Base-by-base conservation (phyloP, 2,113 vertebrate species). In the Passer domesticus region DNA sequence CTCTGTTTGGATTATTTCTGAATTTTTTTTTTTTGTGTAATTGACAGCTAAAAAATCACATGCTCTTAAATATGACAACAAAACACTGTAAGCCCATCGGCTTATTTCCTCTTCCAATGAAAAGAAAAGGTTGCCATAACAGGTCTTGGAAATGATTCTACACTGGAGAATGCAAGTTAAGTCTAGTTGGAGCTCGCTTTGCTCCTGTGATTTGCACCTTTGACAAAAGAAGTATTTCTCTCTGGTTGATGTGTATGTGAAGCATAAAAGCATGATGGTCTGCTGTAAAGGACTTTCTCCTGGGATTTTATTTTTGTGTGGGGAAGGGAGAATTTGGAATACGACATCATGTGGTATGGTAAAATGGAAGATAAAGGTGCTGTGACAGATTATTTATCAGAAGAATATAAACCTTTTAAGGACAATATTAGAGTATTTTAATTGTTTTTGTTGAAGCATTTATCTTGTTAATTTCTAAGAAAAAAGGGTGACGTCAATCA, bases 371-470 rank as follows among this genome's bases (percentile, higher is more conserved):
- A 97, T 91, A 97, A 98, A 95, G 97, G 98, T 98, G 97, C 98
- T 97, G 97, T 97, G 96, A 97, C 96, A 97, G 96, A 97, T 96
- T 98, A 98, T 98, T 98, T 98, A 98, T 98, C 96, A 97, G 92
- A 97, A 97, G 97, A 98, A 73, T 97, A 98, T 97, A 96, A 96
- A 96, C 94, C 96, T 96, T 97, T 98, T 95, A 98, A 98, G 93
- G 96, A 98, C 90, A 97, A 97, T 96, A 92, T 96, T 98, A 97
- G 95, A 98, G 92, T 96, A 97, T 97, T 97, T 92, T 97, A 97
- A 94, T 96, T 97, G 94, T 90, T 98, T 97, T 84, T 96, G 97
- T 98, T 97, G 95, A 97, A 97, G 87, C 96, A 97, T 97, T 97
- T 98, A 97, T 97, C 97, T 96, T 98, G 97, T 98, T 98, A 83